phyloP scores from a whole-genome alignment of 2,888 invertebrate species.

The Drosophila percnosoma region DNA sequence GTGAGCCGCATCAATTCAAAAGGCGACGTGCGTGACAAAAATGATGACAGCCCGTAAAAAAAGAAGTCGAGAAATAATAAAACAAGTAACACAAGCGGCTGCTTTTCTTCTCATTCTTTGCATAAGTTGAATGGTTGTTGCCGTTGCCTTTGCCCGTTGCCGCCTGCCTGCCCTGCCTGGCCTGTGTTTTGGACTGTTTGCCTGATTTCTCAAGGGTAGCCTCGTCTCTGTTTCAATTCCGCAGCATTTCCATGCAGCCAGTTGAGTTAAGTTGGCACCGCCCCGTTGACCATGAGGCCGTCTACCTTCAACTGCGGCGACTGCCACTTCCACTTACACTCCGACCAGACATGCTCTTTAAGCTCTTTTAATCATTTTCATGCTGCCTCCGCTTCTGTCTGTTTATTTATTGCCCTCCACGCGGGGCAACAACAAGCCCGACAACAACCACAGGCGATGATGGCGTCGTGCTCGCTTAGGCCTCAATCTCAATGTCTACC shows the following conservation, averaged over 20 bases:
- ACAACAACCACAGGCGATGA: slow-evolving; percentile 15
- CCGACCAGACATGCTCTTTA: slow-evolving; percentile 71
- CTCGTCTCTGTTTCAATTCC: slow-evolving; percentile 55
- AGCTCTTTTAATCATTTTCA: slow-evolving; percentile 79
- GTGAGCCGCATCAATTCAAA: slow-evolving; percentile 58
- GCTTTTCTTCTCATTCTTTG: slow-evolving; percentile 37
- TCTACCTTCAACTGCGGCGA: slow-evolving; percentile 50
- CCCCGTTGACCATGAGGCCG: slow-evolving; percentile 74
- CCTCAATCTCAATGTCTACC: slow-evolving; percentile 78
- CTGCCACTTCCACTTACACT: slow-evolving; percentile 45
- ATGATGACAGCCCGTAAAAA: slow-evolving; percentile 68
- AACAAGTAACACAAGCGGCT: slow-evolving; percentile 3
- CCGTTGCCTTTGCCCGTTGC: not conserved
- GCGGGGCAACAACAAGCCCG: slow-evolving; percentile 39
- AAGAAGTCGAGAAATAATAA: not conserved
- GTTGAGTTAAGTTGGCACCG: slow-evolving; percentile 41
- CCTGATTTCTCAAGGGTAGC: slow-evolving; percentile 56
- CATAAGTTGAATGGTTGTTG: slow-evolving; percentile 29
- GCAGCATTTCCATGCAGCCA: slow-evolving; percentile 35
- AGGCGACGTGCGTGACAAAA: slow-evolving; percentile 76
- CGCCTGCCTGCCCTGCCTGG: not conserved
- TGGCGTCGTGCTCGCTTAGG: slow-evolving; percentile 61
- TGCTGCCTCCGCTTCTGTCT: slow-evolving; percentile 67
- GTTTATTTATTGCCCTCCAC: slow-evolving; percentile 70
- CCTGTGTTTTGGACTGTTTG: slow-evolving; percentile 4